phyloP scores from a whole-genome alignment of 2,888 invertebrate genomes.

The Eubasilissa splendida region DNA sequence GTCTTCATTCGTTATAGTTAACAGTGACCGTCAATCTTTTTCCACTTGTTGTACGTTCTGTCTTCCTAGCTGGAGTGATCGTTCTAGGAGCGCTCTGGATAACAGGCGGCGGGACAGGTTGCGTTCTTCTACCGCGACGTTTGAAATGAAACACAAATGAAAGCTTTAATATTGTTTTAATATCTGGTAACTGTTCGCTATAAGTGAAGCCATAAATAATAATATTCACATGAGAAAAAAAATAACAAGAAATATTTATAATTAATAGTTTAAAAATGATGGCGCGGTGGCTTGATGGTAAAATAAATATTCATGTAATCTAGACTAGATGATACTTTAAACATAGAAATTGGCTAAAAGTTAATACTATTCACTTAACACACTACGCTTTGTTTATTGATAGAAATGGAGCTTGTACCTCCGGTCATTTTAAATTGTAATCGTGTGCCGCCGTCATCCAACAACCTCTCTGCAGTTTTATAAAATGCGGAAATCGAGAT shows the following conservation, averaged over 20 bases:
- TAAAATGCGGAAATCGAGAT: too few species aligned
- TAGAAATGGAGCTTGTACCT: too few species aligned
- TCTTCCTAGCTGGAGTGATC: too few species aligned
- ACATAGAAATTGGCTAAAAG: constrained; percentile 4
- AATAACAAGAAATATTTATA: background rate
- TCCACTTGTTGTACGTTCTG: too few species aligned
- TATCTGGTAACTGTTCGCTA: constrained; percentile 17
- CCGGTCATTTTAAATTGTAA: too few species aligned
- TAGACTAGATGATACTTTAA: constrained; percentile 29
- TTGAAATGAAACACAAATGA: constrained; percentile 21
- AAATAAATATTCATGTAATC: constrained; percentile 19
- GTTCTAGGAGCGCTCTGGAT: too few species aligned
- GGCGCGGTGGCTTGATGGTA: background rate
- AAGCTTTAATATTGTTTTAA: constrained; percentile 11
- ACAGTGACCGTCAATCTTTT: background rate
- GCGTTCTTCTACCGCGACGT: too few species aligned
- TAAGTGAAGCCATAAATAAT: constrained; percentile 7
- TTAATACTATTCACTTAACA: background rate
- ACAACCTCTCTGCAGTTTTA: too few species aligned
- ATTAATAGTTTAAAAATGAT: background rate
- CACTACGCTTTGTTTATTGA: too few species aligned
- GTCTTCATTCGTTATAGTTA: background rate
- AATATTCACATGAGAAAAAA: background rate
- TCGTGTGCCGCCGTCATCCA: too few species aligned
- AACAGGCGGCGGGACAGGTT: too few species aligned